phyloP scores from a whole-genome alignment of 2,888 invertebrate genomes.

The Oegoconia quadripuncta region DNA sequence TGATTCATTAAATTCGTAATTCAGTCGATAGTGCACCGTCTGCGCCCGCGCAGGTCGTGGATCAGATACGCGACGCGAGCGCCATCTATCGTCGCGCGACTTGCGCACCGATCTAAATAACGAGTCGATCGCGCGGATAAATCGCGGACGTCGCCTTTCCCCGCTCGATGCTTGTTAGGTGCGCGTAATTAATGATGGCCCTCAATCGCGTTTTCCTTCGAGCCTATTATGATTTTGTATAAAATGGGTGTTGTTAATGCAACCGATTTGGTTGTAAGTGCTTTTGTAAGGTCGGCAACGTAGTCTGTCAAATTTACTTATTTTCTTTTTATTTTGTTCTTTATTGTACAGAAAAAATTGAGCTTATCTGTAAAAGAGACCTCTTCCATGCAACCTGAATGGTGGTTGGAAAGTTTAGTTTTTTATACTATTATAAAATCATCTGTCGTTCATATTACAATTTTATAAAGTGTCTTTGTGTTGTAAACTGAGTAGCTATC shows the following conservation, averaged over 20 bases:
- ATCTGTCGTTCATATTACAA: no score
- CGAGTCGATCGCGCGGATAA: conserved; percentile 58
- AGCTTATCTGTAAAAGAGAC: no score
- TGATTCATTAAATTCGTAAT: conserved; percentile 28
- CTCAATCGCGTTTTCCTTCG: conserved; percentile 48
- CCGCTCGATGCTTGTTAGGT: conserved; percentile 60
- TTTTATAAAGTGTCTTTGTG: no score
- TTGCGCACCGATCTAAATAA: conserved; percentile 66
- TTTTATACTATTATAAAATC: no score
- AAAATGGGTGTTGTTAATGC: conserved; percentile 30
- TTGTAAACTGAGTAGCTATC: no score
- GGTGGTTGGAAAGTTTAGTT: no score
- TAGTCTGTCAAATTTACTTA: no score
- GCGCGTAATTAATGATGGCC: conserved; percentile 64
- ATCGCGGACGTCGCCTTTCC: conserved; percentile 57
- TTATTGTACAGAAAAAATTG: neutral
- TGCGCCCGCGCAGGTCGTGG: conserved; percentile 48
- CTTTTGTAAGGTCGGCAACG: no score
- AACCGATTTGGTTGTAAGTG: conserved; percentile 1
- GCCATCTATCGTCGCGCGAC: conserved; percentile 71
- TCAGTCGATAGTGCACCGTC: conserved; percentile 34
- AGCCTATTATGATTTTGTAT: conserved; percentile 23
- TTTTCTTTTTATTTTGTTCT: no score
- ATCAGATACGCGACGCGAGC: conserved; percentile 57
- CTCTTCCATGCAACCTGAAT: no score